Conservation (phyloP, 2,888 invertebrate species). For the Thymelicus acteon region DNA sequence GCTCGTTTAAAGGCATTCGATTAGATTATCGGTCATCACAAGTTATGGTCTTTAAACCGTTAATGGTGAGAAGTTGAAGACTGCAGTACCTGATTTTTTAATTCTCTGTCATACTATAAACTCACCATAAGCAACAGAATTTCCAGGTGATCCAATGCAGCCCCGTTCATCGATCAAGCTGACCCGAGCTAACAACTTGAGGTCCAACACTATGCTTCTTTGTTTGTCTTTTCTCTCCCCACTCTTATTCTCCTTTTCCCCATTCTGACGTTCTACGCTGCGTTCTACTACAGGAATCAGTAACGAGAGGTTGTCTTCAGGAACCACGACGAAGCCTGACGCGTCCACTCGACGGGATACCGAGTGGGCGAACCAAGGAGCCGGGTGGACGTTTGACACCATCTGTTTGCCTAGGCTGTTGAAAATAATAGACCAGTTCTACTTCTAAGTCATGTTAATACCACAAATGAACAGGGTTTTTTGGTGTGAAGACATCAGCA, state of each 20-base stretch:
- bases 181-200: slow-evolving; percentile 68
- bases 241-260: slow-evolving; percentile 20
- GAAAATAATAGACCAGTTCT: neutral
- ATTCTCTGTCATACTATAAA: neutral
- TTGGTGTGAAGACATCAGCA: no score
- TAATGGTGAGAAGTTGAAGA: no score
- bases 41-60: no score
- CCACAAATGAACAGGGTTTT: no score
- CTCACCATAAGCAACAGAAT: slow-evolving; percentile 72
- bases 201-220: slow-evolving; percentile 52
- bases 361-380: slow-evolving; percentile 71
- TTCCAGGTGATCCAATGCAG: slow-evolving; percentile 70
- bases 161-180: slow-evolving; percentile 68
- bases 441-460: no score
- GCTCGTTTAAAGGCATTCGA: no score
- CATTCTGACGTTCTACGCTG: slow-evolving; percentile 46
- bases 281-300: slow-evolving; percentile 61
- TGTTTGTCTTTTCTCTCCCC: slow-evolving; percentile 25
- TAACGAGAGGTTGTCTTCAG: slow-evolving; percentile 57
- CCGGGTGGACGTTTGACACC: slow-evolving; percentile 68
- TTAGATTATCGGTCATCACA: no score
- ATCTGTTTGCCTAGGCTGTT: slow-evolving; percentile 73
- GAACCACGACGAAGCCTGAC: slow-evolving; percentile 56
- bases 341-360: slow-evolving; percentile 56
- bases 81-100: no score